phyloP scores from a whole-genome alignment of 1,140 invertebrate species.

The Thaumatotibia leucotreta region DNA sequence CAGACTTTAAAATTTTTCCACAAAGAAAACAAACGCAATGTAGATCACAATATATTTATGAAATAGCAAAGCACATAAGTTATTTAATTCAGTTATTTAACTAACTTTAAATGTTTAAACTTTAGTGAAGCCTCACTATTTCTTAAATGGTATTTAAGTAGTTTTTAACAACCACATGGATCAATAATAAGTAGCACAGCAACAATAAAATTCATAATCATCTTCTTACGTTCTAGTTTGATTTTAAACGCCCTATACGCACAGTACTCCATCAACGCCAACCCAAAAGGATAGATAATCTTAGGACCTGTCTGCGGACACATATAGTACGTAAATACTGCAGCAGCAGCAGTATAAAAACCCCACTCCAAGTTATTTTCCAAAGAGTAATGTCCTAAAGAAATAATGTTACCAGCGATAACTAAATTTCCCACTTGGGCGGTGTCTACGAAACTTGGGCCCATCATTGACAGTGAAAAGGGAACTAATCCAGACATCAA shows the following conservation, averaged over 20 bases:
- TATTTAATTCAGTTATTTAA: no score
- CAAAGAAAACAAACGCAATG: no score
- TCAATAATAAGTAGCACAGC: neutral
- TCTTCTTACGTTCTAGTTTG: conserved; percentile 2
- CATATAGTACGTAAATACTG: conserved; percentile 5
- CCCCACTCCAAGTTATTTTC: neutral
- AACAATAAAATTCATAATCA: neutral
- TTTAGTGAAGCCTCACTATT: no score
- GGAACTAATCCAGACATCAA: neutral
- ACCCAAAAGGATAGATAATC: conserved; percentile 8
- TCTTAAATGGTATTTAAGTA: no score
- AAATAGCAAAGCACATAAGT: no score
- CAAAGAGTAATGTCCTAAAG: conserved; percentile 6
- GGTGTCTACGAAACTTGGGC: neutral
- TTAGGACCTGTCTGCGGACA: neutral
- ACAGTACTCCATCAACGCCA: conserved; percentile 2
- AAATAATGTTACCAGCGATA: conserved; percentile 3
- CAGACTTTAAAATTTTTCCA: no score
- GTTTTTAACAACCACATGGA: neutral
- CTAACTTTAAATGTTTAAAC: no score
- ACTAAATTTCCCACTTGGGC: conserved; percentile 11
- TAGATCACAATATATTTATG: no score
- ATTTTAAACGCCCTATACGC: conserved; percentile 4
- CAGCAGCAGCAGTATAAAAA: neutral
- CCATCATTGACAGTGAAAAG: neutral